Evolutionary conservation across 2,888 invertebrate species (phyloP), one percentile per base, ranked within the genome.

Genomic region (Mimas tiliae): DNA sequence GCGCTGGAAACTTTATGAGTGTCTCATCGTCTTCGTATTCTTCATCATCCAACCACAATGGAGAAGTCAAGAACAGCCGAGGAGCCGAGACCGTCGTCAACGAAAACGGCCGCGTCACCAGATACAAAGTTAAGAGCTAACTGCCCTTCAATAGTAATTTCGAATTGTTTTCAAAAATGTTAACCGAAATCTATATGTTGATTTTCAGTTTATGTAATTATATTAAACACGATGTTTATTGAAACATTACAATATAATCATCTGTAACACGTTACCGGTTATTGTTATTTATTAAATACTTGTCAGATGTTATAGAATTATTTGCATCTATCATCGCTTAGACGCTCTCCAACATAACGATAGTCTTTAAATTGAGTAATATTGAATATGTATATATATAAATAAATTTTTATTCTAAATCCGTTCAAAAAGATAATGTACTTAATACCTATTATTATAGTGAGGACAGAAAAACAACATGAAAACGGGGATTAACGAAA

Each of bases 51-150:
- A 94, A 95, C 73, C 77, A 94, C 38, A 94, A 96, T 78, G 97
- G 97, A 4, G 89, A 95, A 72, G 89, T 91, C 64, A 77, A 83
- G 14, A 90, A 81, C 63, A 90, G 88, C 69, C 94, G 96, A 70
- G 91, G 94, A 58, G 95, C 96, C 0, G 90, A 95, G 53, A 96
- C 97, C 9, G 91, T 95, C 0, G 91, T 97, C 65, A 96, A 97
- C 79, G 95, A 97, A 75, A 96, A 97, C 79, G 97, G 97, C 70
- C 95, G 95, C 80, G 80, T 97, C 52, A 95, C 95, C 65, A 94
- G 94, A 62, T 96, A 96, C 78, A 91, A 91, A 48, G 94, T 95
- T 6, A 70, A 82, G 16, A 86, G 70, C 65, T 67, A 67, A 51
- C 47, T 14, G 48, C 48, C 6, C 38, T 19, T 38, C 21, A 6